Conservation (phyloP, 2,888 invertebrate genomes). For the Anticlea derivata region DNA sequence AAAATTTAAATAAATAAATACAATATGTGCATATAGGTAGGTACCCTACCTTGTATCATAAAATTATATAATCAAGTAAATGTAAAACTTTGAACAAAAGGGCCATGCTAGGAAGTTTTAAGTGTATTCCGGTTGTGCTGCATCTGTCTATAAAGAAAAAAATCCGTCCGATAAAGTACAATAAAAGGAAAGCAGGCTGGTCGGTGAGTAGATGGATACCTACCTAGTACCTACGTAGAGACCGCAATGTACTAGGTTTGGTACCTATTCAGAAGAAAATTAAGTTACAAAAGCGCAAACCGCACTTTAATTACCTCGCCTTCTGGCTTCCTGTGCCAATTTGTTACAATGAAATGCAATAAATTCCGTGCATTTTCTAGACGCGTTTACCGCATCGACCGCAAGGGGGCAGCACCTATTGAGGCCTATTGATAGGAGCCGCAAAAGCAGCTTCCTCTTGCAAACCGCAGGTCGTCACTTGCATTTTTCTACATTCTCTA, state of each 20-base stretch:
- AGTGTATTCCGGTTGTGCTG: too few species aligned
- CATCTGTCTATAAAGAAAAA: too few species aligned
- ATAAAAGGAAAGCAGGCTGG: too few species aligned
- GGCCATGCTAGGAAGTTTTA: too few species aligned
- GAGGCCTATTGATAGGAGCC: slow-evolving; percentile 33
- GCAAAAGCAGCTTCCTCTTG: slow-evolving; percentile 55
- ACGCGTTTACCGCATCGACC: slow-evolving; percentile 65
- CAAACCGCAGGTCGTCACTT: slow-evolving; percentile 67
- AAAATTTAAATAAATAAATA: too few species aligned
- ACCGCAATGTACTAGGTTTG: not conserved
- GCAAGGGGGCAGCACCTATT: slow-evolving; percentile 65
- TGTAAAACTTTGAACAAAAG: too few species aligned
- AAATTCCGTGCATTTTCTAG: slow-evolving; percentile 62
- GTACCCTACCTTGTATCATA: too few species aligned
- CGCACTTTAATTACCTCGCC: slow-evolving; percentile 23
- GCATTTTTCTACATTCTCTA: slow-evolving; percentile 58
- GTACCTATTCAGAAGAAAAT: slow-evolving; percentile 3
- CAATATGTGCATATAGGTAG: too few species aligned
- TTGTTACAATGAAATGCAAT: slow-evolving; percentile 34
- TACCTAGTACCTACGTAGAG: not conserved
- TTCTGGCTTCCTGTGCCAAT: slow-evolving; percentile 29
- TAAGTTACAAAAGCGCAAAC: slow-evolving; percentile 18
- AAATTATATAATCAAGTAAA: too few species aligned
- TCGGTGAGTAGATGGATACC: too few species aligned
- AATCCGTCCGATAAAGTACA: too few species aligned